Evolutionary conservation across 2,797 vertebrate species (phyloP), one percentile per base, ranked within the genome.

Genomic region (Danio albolineatus): DNA sequence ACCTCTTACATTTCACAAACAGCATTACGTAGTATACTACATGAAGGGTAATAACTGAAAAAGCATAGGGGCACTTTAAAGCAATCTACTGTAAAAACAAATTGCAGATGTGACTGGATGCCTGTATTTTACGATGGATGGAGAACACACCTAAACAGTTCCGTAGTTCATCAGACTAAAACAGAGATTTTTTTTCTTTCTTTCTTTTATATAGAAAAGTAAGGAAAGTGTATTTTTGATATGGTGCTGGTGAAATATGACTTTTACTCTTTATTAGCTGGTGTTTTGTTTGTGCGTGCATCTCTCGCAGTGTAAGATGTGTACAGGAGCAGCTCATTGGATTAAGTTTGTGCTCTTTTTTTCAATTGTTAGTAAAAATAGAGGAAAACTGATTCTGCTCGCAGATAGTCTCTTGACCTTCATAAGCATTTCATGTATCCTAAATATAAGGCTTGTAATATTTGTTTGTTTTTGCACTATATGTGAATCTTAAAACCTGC

Each of bases 211-310:
- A 66, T 12, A 66, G 49, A 48, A 38, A 69, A 39, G 51, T 21
- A 60, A 78, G 64, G 43, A 49, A 70, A 39, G 76, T 73, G 74
- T 67, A 74, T 73, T 82, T 87, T 79, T 82, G 38, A 82, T 78
- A 82, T 81, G 71, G 38, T 49, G 14, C 54, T 65, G 44, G 43
- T 64, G 65, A 59, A 79, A 17, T 75, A 60, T 65, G 59, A n/a
- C 72, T 74, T 81, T 76, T 84, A 51, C 9, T 56, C 43, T 71
- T 65, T 56, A 66, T 65, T 51, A 17, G 41, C 46, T 64, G n/a
- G 38, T 56, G 73, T 79, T 69, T 41, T 44, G 70, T 49, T 39
- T 39, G 48, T 56, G 61, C 53, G 61, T 69, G 51, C 28, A 43
- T n/a, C 16, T 57, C 14, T 72, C 14, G 64, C 4, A 64, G 66